phyloP scores from a whole-genome alignment of 2,113 vertebrate species.

The Neolamprologus cancellatus region DNA sequence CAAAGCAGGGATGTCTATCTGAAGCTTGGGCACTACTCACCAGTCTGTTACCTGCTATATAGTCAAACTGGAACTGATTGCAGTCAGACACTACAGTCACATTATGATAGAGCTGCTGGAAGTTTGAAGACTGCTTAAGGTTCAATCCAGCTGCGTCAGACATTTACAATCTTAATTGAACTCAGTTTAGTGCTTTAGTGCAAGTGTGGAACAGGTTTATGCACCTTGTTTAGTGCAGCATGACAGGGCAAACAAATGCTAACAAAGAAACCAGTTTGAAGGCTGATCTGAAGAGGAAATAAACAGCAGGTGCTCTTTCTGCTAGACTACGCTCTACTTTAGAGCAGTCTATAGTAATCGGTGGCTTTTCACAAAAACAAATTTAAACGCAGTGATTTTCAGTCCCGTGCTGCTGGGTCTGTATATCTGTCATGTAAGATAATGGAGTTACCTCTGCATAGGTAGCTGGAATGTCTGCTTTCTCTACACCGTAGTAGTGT shows the following conservation, averaged over 20 bases:
- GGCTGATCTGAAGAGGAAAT: not conserved
- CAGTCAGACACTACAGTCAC: not conserved
- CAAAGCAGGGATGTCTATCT: not conserved
- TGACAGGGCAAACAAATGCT: not conserved
- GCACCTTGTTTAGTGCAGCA: not conserved
- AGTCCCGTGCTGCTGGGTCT: not conserved
- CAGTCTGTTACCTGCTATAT: not conserved
- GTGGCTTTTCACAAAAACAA: not conserved
- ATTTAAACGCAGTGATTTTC: not conserved
- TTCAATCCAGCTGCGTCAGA: not conserved
- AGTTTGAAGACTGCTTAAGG: not conserved
- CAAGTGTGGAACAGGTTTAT: not conserved
- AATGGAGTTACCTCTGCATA: slow-evolving; percentile 88
- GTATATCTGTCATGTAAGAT: not conserved
- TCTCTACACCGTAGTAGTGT: slow-evolving; percentile 98
- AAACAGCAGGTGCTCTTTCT: not conserved
- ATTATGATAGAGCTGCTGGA: not conserved
- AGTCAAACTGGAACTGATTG: not conserved
- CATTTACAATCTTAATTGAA: not conserved
- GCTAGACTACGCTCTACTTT: not conserved
- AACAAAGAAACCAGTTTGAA: not conserved
- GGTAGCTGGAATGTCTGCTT: slow-evolving; percentile 96
- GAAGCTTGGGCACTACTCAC: not conserved
- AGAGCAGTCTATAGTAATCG: not conserved
- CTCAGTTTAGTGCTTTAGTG: not conserved